A percentile compares a stretch with the other conserved stretches of the same genome.
Conservation (phyloP, 2,888 invertebrate genomes). For the Apamea epomidion region DNA sequence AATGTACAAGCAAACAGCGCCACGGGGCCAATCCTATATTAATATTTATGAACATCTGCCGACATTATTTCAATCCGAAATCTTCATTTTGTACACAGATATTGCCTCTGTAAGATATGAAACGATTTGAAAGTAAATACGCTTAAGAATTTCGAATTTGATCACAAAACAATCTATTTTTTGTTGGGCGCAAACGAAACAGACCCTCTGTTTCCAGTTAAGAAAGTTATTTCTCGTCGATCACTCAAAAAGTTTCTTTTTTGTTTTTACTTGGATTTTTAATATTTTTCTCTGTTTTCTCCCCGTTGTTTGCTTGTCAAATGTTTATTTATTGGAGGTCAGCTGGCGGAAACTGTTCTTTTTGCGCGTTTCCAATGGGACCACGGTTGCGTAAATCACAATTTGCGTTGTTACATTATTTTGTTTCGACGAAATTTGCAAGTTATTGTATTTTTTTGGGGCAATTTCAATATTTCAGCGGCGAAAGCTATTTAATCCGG, state of each 20-base stretch:
- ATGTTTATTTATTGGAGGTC: slow-evolving; percentile 75
- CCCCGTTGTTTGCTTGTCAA: slow-evolving; percentile 71
- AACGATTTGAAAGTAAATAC: slow-evolving; percentile 72
- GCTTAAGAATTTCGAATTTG: slow-evolving; percentile 67
- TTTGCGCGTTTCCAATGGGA: slow-evolving; percentile 37
- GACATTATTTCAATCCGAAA: slow-evolving; percentile 67
- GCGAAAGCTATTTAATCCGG: slow-evolving; percentile 31
- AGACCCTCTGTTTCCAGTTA: slow-evolving; percentile 63
- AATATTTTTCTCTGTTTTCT: slow-evolving; percentile 70
- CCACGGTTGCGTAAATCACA: slow-evolving; percentile 52
- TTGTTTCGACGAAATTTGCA: slow-evolving; percentile 51
- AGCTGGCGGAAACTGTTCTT: slow-evolving; percentile 63
- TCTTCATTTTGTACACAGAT: slow-evolving; percentile 68
- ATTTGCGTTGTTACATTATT: slow-evolving; percentile 39
- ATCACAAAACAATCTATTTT: slow-evolving; percentile 69
- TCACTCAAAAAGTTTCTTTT: slow-evolving; percentile 79
- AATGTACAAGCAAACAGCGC: slow-evolving; percentile 50
- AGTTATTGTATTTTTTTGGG: slow-evolving; percentile 50
- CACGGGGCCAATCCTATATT: slow-evolving; percentile 54
- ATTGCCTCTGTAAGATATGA: slow-evolving; percentile 70
- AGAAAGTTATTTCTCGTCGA: slow-evolving; percentile 73
- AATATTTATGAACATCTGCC: slow-evolving; percentile 72
- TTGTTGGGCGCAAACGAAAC: slow-evolving; percentile 51
- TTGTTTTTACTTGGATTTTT: slow-evolving; percentile 73
- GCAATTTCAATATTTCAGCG: slow-evolving; percentile 33